phyloP scores from a whole-genome alignment of 1,140 invertebrate genomes.

The Leptinotarsa texana region DNA sequence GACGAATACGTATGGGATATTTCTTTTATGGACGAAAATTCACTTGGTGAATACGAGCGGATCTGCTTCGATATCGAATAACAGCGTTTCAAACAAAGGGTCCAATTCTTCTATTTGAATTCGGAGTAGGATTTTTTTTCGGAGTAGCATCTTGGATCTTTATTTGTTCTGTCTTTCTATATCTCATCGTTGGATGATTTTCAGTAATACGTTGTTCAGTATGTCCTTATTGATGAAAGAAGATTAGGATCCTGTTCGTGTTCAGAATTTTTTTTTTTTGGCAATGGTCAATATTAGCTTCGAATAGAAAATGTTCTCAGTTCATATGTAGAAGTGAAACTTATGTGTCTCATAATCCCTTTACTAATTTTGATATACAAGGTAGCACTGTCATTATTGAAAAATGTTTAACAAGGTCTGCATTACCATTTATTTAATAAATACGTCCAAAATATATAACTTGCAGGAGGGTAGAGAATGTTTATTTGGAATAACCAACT shows the following conservation, averaged over 20 bases:
- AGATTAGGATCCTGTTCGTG: not conserved
- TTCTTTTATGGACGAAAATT: not conserved
- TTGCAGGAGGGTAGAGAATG: no score
- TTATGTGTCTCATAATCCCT: no score
- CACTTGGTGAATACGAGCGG: constrained; percentile 1
- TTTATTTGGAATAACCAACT: no score
- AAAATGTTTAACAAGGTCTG: no score
- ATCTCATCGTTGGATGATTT: not conserved
- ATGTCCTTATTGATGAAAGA: not conserved
- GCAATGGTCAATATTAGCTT: not conserved
- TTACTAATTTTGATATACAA: no score
- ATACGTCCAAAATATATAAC: no score
- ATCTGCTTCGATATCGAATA: not conserved
- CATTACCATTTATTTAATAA: no score
- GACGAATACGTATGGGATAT: not conserved
- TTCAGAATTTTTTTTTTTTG: not conserved
- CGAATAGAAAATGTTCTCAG: no score
- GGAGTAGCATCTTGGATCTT: not conserved
- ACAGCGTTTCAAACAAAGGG: not conserved
- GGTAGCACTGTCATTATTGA: no score
- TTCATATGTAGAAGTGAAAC: no score
- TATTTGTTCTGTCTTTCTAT: constrained; percentile 3
- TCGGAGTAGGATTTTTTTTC: not conserved
- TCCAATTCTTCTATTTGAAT: not conserved
- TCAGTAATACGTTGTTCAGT: not conserved